Evolutionary conservation across 2,797 vertebrate species (phyloP).

Genomic region (Pygocentrus nattereri): DNA sequence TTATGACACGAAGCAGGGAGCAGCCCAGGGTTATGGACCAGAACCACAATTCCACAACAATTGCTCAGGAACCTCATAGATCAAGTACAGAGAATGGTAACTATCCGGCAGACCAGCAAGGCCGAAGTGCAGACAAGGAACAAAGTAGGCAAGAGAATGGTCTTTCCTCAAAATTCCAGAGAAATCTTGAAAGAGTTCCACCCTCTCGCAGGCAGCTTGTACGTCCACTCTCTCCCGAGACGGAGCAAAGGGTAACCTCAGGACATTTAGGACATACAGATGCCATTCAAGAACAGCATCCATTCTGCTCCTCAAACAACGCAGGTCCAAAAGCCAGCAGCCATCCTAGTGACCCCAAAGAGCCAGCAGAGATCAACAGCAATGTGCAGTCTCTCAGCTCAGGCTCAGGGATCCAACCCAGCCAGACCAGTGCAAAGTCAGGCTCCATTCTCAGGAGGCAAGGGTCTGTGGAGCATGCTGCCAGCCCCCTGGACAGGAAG

Average conservation of each 20-base stretch:
- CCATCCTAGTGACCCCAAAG: conserved; percentile 47
- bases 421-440: conserved; percentile 63
- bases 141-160: conserved; percentile 65
- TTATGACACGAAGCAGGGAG: conserved; percentile 69
- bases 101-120: conserved; percentile 29
- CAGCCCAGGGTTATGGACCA: conserved; percentile 70
- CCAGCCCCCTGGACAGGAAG: conserved; percentile 73
- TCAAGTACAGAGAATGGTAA: conserved; percentile 60
- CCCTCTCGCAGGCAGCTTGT: conserved; percentile 79
- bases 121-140: conserved; percentile 30
- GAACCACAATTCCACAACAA: conserved; percentile 67
- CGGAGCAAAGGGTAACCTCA: conserved; percentile 65
- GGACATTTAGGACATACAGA: conserved; percentile 53
- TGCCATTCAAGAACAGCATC: conserved; percentile 51
- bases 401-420: conserved; percentile 58
- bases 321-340: conserved; percentile 23
- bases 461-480: conserved; percentile 55
- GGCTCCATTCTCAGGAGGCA: conserved; percentile 58
- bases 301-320: conserved; percentile 33
- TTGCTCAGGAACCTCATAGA: conserved; percentile 74
- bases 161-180: conserved; percentile 61
- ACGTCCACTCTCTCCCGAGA: conserved; percentile 76
- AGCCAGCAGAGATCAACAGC: conserved; percentile 64
- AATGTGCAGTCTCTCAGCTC: conserved; percentile 42
- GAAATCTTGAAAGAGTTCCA: conserved; percentile 74